Evolutionary conservation across 2,888 invertebrate genomes (phyloP), one percentile per base, ranked within the genome.

Genomic region (Melikaiella ostensackeni): DNA sequence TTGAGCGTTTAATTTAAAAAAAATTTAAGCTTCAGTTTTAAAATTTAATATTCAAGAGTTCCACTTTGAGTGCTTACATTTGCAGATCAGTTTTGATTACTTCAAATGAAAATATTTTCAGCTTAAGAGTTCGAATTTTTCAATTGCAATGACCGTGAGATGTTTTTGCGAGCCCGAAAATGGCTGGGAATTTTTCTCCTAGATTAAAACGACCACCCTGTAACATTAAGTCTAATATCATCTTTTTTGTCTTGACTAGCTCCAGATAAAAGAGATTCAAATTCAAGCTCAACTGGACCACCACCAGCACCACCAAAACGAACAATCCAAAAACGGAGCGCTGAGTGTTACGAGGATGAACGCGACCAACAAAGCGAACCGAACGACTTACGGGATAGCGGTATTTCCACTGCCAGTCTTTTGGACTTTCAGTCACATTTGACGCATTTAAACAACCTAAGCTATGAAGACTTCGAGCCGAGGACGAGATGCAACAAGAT

Each of bases 341-440:
- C 86, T 2, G 91, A 91, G 11, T 90, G 91, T 90, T 88, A 84
- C 78, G 83, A 83, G 7, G 91, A 91, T 66, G 91, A 90, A 24
- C 81, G 85, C 0, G 89, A 90, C 13, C 81, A 84, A 13, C 85
- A 85, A n/a, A 86, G 80, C 77, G 90, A 90, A 5, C 84, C 89
- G 2, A 89, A 93, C 76, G 93, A 94, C 83, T 88, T 93, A 16
- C 91, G 94, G 7, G 94, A 94, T 86, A 93, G 94, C 3, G 94
- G 93, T 19, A 92, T 92, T 64, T 92, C 92, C 0, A 92, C 92
- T 0, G 89, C 92, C 21, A 92, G 92, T 79, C 85, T 92, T 5
- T 85, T 90, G 59, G 92, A 92, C 77, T 88, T 91, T 62, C 91
- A 91, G 38, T 89, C 90, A 8, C 91, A 91, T 30, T 80, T 92